phyloP scores from a whole-genome alignment of 2,888 invertebrate genomes.

The Hirtodrosophila confusa region DNA sequence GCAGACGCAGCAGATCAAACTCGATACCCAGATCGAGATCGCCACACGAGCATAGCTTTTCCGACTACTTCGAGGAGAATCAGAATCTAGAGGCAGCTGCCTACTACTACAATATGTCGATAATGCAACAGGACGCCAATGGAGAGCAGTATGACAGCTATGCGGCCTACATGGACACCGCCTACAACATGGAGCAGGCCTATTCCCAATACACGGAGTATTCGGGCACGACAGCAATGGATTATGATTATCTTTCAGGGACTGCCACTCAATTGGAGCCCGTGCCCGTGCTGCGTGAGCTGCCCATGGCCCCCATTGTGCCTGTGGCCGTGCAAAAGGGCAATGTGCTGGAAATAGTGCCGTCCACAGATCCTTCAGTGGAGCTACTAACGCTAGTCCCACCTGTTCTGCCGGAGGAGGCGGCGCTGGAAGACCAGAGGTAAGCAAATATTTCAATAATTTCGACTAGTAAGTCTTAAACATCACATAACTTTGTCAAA shows the following conservation, averaged over 20 bases:
- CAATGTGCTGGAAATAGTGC: conserved; percentile 83
- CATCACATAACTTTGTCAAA: too few relatives aligned
- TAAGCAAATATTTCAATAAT: conserved; percentile 10
- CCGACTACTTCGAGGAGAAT: conserved; percentile 67
- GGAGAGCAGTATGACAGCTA: conserved; percentile 70
- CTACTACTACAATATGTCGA: conserved; percentile 80
- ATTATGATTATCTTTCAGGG: conserved; percentile 51
- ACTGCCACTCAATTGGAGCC: conserved; percentile 13
- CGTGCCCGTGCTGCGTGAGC: conserved; percentile 69
- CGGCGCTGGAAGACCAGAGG: conserved; percentile 51
- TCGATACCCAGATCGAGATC: conserved; percentile 45
- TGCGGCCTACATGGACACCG: conserved; percentile 68
- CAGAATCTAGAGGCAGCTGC: conserved; percentile 59
- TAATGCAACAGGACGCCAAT: conserved; percentile 51
- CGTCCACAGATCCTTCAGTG: conserved; percentile 52
- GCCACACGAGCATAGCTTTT: conserved; percentile 34
- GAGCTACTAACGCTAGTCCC: conserved; percentile 32
- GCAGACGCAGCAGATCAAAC: conserved; percentile 35
- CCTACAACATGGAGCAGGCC: conserved; percentile 64
- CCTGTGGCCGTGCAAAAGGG: conserved; percentile 83
- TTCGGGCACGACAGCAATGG: conserved; percentile 32
- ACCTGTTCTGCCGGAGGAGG: conserved; percentile 57
- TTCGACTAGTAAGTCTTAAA: too few relatives aligned
- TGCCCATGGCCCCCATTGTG: conserved; percentile 72
- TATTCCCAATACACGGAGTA: conserved; percentile 76